Evolutionary conservation across 2,888 invertebrate genomes (phyloP).

Genomic region (Megaustenia siamemsis): DNA sequence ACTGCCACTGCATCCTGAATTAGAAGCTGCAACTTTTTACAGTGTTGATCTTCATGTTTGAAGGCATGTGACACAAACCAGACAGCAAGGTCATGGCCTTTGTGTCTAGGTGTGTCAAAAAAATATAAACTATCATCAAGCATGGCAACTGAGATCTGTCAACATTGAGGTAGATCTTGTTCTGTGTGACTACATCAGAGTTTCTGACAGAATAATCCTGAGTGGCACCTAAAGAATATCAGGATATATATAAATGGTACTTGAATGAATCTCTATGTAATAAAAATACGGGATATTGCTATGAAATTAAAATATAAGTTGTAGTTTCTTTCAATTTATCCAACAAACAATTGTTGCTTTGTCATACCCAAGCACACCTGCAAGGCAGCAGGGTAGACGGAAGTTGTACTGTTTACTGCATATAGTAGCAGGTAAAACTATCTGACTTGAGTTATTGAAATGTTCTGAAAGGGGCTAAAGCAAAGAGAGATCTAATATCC

Average conservation of each 20-base stretch:
- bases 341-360: too few species aligned
- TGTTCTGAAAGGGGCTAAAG: too few species aligned
- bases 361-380: too few species aligned
- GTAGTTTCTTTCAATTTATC: too few species aligned
- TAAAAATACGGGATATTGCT: too few species aligned
- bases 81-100: conserved; percentile 43
- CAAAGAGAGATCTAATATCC: too few species aligned
- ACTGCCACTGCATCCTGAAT: conserved; percentile 19
- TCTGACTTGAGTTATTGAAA: too few species aligned
- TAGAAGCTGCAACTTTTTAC: conserved; percentile 13
- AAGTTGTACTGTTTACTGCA: too few species aligned
- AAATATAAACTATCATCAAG: conserved; percentile 22
- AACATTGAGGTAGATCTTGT: neutral
- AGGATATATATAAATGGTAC: neutral
- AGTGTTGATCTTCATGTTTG: conserved; percentile 35
- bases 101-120: conserved; percentile 34
- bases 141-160: neutral
- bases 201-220: neutral
- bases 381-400: too few species aligned
- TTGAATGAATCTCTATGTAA: too few species aligned
- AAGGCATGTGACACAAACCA: conserved; percentile 46
- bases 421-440: too few species aligned
- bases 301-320: too few species aligned
- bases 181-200: neutral
- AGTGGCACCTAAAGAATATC: neutral